Evolutionary conservation across 2,888 invertebrate genomes (phyloP), one percentile per base, ranked within the genome.

Genomic region (Leptothorax acervorum): DNA sequence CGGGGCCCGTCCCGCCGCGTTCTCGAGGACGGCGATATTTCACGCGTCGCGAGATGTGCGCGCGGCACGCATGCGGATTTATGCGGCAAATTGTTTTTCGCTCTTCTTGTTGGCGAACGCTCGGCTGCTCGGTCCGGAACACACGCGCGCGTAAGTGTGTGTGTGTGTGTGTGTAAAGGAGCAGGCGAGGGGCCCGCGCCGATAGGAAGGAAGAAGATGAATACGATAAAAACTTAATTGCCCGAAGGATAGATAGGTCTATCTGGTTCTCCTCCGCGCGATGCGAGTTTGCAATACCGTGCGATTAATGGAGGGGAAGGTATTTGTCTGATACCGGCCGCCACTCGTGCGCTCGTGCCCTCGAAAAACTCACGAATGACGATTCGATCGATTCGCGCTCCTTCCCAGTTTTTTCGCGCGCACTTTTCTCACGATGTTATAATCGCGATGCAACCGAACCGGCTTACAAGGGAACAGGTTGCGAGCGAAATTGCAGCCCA

Each of bases 141-240:
- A 42, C 31, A 18, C 57, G 28, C 23, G 23, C 0, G 23, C 23
- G 23, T 23, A 23, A 23, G 23, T 23, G 23, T 23, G 23, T 23
- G 23, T 23, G 23, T 3, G 18, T 31, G n/a, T 42, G 12, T 18
- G 11, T 12, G 35, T 11, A 28, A 15, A 23, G 11, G 42, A 12
- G 18, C 45, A 68, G 42, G 45, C 70, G 78, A 55, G 74, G 8
- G 45, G 23, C 23, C 35, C 31, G 8, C n/a, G 45, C 45, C 57
- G 48, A 71, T 55, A 78, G 42, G 42, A 18, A 45, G 15, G 31
- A 45, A 79, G 73, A 81, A 79, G 73, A 81, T 62, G 73, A 81
- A 73, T 51, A 28, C 28, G 79, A 73, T 73, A 81, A 81, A 81
- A 81, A 81, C 18, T 81, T 81, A 73, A 81, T 62, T 73, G 73